Base-by-base conservation (phyloP, 2,888 invertebrate species). In the Meteorus colon region DNA sequence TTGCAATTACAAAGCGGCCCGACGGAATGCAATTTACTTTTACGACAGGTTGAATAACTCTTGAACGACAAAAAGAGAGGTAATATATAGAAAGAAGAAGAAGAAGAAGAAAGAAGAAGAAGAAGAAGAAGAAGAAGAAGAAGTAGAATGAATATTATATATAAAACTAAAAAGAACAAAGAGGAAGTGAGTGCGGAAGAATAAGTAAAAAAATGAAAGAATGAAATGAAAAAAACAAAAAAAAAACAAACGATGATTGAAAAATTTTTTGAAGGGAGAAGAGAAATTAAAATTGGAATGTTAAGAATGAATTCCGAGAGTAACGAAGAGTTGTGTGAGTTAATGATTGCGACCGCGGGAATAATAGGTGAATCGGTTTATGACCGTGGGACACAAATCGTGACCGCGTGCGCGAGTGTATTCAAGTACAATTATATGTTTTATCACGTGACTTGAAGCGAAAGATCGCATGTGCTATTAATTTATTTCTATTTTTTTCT, bases 11-110 rank as follows among this genome's bases (percentile, higher is more conserved):
- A 69, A 71, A 45, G 60, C 41, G 45, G 55, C 27, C 60, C 60
- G 60, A 31, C 60, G 48, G 63, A 74, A 74, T 74, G 69, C 69
- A 48, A 51, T 74, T 71, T 74, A 74, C 48, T 74, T 74, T 74
- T 62, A 74, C 62, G 74, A 74, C 68, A 3, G 59, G 62, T n/a
- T 19, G 37, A 65, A 55, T 55, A 59, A 69, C 34, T 19, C 34
- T 55, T 16, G 12, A 19, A 55, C 37, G 16, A 60, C 60, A 71
- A 71, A 24, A 34, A 37, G 45, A 41, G 37, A 51, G 59, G 16
- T 59, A 59, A 19, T n/a, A 69, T 55, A 59, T n/a, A 4, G 29
- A 16, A 14, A 55, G 14, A 24, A 24, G 24, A 34, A 19, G 14
- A 69, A 19, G 31, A 66, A 37, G 41, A n/a, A 16, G 24, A n/a